A percentile compares a stretch with the other conserved stretches of the same genome.
Conservation (phyloP, 1,140 invertebrate species). For the Apis florea region DNA sequence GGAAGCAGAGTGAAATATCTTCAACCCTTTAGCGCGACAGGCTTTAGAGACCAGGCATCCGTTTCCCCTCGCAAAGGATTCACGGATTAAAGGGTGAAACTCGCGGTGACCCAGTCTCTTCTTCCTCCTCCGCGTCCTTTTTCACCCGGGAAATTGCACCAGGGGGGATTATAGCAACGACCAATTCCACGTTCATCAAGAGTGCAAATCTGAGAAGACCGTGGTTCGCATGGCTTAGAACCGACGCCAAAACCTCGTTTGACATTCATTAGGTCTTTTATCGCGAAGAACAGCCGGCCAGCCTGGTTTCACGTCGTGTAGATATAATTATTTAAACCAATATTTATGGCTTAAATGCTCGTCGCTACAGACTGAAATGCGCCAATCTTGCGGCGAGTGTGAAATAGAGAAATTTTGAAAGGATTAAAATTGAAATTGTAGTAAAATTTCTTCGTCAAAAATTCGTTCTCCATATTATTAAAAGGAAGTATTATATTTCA, state of each 20-base stretch:
- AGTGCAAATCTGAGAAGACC: not conserved
- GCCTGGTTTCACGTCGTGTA: not conserved
- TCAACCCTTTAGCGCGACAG: constrained; percentile 2
- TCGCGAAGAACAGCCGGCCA: not conserved
- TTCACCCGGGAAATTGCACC: constrained; percentile 14
- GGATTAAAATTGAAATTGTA: no score
- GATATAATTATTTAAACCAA: constrained; percentile 10
- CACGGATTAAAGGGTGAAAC: constrained; percentile 47
- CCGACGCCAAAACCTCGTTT: not conserved
- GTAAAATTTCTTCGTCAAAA: no score
- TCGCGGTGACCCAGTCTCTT: constrained; percentile 39
- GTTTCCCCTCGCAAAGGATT: constrained; percentile 33
- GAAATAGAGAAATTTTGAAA: no score
- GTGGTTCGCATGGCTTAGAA: not conserved
- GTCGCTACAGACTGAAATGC: not conserved
- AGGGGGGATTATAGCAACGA: constrained; percentile 8
- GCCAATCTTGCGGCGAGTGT: not conserved
- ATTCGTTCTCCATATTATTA: no score
- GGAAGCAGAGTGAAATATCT: constrained; percentile 8
- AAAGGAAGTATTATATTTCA: no score
- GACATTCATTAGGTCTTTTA: constrained; percentile 9
- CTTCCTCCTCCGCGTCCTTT: constrained; percentile 4
- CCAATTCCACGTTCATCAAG: constrained; percentile 8
- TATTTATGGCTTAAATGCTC: not conserved
- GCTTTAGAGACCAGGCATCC: not conserved